These are phyloP conservation scores for Microcaecilia unicolor DNA, from an alignment of 2,797 vertebrate genomes.

Conservation along the genomic window DNA sequence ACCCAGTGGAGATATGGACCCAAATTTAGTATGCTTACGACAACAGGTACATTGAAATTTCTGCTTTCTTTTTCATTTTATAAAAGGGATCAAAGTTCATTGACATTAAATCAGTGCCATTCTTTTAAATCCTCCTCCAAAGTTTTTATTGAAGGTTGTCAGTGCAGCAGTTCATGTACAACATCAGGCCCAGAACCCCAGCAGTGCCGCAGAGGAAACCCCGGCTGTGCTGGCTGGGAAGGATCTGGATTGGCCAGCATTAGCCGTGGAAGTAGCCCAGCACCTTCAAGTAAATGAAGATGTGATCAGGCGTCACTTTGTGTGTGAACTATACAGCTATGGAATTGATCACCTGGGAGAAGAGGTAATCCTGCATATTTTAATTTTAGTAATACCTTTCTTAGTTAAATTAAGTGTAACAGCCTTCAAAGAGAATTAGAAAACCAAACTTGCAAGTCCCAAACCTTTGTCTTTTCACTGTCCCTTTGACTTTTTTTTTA, in stretches of 20 bases:
- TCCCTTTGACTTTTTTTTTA: background rate
- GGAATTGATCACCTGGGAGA: conserved; percentile 82
- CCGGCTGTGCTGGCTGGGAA: conserved; percentile 30
- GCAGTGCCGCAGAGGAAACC: conserved; percentile 19
- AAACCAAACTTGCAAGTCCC: too few species aligned
- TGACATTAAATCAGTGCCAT: too few species aligned
- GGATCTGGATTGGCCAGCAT: conserved; percentile 69
- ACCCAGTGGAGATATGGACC: conserved; percentile 87
- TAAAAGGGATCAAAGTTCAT: background rate
- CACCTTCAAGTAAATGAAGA: conserved; percentile 84
- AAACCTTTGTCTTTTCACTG: background rate
- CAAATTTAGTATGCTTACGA: conserved; percentile 65
- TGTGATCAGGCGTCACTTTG: conserved; percentile 74
- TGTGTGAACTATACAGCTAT: conserved; percentile 86
- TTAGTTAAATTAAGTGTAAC: too few species aligned
- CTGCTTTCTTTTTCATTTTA: background rate
- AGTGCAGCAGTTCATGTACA: conserved; percentile 71
- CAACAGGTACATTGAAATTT: conserved; percentile 65
- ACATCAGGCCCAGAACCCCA: conserved; percentile 29
- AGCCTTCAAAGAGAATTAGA: too few species aligned
- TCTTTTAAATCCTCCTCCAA: background rate
- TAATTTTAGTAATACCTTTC: too few species aligned
- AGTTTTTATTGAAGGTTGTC: conserved; percentile 81
- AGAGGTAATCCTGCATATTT: conserved; percentile 69
- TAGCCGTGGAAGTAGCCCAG: conserved; percentile 72